Conservation (phyloP, 2,888 invertebrate genomes). For the Catocala nupta region DNA sequence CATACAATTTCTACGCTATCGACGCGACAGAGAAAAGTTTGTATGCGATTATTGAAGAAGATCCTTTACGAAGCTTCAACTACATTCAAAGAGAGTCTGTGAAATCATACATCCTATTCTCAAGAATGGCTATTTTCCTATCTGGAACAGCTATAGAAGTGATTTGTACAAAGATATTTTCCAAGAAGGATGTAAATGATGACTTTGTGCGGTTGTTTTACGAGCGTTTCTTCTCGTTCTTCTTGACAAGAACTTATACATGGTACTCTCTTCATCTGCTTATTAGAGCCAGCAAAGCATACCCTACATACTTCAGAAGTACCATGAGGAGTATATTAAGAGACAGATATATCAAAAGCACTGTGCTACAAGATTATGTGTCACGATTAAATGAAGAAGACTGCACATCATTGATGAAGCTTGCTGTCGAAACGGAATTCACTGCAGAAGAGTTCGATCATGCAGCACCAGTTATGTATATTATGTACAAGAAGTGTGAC, state of each 20-base stretch:
- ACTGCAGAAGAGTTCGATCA: constrained; percentile 13
- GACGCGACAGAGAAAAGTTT: no score
- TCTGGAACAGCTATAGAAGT: constrained; percentile 13
- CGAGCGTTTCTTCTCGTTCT: constrained; percentile 19
- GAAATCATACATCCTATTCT: no score
- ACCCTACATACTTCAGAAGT: constrained; percentile 18
- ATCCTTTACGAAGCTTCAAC: no score
- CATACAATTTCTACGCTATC: no score
- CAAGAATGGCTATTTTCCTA: no score
- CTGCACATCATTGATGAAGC: constrained; percentile 18
- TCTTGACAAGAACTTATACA: constrained; percentile 23
- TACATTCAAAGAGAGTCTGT: no score
- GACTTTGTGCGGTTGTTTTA: constrained; percentile 26
- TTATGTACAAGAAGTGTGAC: constrained; percentile 25
- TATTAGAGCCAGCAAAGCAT: constrained; percentile 31
- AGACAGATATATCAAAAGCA: no score
- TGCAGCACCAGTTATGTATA: constrained; percentile 13
- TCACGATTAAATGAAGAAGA: constrained; percentile 7
- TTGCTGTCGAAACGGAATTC: constrained; percentile 7
- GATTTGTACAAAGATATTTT: constrained; percentile 23
- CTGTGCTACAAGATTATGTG: constrained; percentile 28
- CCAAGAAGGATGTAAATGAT: constrained; percentile 11
- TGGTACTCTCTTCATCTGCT: constrained; percentile 35
- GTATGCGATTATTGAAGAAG: no score
- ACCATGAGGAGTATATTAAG: neutral